Evolutionary conservation across 1,140 invertebrate species (phyloP).

Genomic region (Diuraphis noxia): DNA sequence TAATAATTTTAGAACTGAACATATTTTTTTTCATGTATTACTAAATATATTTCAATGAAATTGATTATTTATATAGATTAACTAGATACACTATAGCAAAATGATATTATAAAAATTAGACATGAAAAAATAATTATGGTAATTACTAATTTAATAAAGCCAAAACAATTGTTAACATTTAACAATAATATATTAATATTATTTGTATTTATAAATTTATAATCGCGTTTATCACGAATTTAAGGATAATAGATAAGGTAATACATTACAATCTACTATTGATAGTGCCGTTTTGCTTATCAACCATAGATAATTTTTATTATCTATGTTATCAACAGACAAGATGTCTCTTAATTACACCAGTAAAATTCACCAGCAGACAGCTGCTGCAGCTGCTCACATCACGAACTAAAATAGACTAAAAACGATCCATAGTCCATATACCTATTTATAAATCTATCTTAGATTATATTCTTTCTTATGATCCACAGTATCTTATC

Average conservation of each 20-base stretch:
- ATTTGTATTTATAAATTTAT: conserved; percentile 12
- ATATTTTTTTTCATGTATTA: background rate
- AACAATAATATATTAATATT: conserved; percentile 8
- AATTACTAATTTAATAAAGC: background rate
- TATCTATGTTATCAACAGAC: too few relatives aligned
- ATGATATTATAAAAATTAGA: background rate
- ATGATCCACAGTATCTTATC: too few relatives aligned
- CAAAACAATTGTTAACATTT: conserved; percentile 1
- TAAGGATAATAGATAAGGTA: background rate
- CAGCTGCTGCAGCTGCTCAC: too few relatives aligned
- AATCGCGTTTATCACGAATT: background rate
- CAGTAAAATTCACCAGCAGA: too few relatives aligned
- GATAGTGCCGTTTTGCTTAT: background rate
- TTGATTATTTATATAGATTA: background rate
- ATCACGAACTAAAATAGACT: too few relatives aligned
- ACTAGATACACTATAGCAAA: background rate
- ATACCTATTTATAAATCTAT: too few relatives aligned
- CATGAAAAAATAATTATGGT: background rate
- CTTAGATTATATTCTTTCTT: too few relatives aligned
- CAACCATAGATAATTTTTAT: too few relatives aligned
- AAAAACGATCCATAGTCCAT: too few relatives aligned
- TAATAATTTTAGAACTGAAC: background rate
- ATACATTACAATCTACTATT: background rate
- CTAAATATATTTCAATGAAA: background rate
- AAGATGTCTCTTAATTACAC: background rate